Base-by-base conservation (phyloP, 1,140 invertebrate genomes). In the Rhagoletis pomonella region DNA sequence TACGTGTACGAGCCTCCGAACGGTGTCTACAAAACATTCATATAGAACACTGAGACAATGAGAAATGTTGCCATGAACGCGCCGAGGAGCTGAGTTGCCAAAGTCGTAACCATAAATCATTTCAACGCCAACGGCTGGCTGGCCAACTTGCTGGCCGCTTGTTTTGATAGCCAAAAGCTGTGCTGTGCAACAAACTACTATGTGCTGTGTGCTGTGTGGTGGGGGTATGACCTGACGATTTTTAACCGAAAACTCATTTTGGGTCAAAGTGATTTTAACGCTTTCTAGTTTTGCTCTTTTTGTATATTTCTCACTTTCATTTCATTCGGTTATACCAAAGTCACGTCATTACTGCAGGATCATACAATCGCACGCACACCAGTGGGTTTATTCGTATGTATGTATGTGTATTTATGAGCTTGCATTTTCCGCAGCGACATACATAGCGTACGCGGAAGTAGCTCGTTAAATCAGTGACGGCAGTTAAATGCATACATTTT, bases 21-120 rank as follows among this genome's bases (percentile, higher is more conserved):
- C 73, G 47, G n/a, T 50, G 50, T 10, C 5, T 55, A 10, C 10
- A 55, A 47, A 29, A 29, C 29, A 29, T 29, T 55, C 29, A 55
- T 55, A 10, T 55, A 55, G 73, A 29, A 29, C 29, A 29, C 29
- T 55, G n/a, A 50, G 14, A 29, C 6, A 81, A 81, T 81, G 50
- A 14, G 67, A 10, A 81, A 58, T 81, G 44, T 81, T 81, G 50
- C 2, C 47, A 19, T 17, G 17, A 9, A n/a, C 47, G 69, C 69
- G 69, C 47, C 19, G n/a, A 55, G 73, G 19, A 29, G 73, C 47
- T 81, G 50, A 12, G 73, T 50, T 81, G 73, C 73, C 73, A 81
- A 81, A 81, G 73, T 81, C 73, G 73, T 55, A 81, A 81, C 44
- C 73, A 81, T 81, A 81, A 81, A 81, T 81, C 73, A 81, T 81